Percentiles rank a stretch among this genome's conserved stretches.
Evolutionary conservation across 2,888 invertebrate genomes (phyloP).

Genomic region (Capitulum mitella): DNA sequence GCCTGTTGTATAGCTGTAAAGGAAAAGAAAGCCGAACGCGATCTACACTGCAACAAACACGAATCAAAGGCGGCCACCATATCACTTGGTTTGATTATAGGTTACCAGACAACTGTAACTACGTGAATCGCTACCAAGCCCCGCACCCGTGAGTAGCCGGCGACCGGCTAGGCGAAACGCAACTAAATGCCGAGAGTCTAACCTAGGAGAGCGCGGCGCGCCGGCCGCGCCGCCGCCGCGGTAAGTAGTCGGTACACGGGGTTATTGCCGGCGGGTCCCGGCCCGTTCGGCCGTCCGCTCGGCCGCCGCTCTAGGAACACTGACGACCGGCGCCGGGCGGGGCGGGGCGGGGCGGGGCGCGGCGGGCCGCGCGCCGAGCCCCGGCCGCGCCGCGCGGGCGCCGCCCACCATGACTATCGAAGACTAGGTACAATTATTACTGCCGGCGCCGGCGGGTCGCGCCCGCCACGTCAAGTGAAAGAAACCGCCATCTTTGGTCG

Average conservation of each 20-base stretch:
- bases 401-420: slow-evolving; percentile 19
- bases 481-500: slow-evolving; percentile 1
- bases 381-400: too few species aligned
- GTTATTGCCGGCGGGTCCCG: not conserved
- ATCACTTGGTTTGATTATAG: slow-evolving; percentile 20
- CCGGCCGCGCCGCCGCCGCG: not conserved
- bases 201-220: not conserved
- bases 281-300: too few species aligned
- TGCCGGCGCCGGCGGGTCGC: not conserved
- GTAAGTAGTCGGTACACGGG: not conserved
- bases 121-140: not conserved
- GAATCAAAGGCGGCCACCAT: not conserved
- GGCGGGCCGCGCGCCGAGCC: not conserved
- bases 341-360: not conserved
- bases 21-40: not conserved
- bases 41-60: not conserved
- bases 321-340: not conserved
- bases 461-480: not conserved
- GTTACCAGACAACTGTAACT: not conserved
- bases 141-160: not conserved
- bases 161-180: not conserved
- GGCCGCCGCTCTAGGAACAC: not conserved
- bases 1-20: slow-evolving; percentile 1
- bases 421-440: slow-evolving; percentile 14
- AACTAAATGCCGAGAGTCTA: too few species aligned